Evolutionary conservation across 92 coral and sea anemone species (phyloP), one percentile per base, ranked within the genome.

Genomic region (Desmophyllum pertusum): DNA sequence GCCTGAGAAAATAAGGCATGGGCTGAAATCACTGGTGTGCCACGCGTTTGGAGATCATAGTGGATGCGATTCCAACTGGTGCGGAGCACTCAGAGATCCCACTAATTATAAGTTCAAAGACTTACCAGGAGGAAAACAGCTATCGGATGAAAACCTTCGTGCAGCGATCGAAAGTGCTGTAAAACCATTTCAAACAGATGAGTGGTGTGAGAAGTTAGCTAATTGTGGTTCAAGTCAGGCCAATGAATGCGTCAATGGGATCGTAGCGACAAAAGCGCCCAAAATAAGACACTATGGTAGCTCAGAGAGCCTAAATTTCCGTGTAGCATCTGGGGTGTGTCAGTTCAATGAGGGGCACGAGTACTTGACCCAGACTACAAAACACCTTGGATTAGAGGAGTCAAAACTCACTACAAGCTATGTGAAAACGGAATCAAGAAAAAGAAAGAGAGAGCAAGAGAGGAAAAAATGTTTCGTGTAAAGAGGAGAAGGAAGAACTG

Each of bases 311-410:
- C 45, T 68, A 3, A 65, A 88, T 52, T 84, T 84, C 23, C 42
- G 86, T 7, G 86, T 89, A 25, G 91, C 89, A 2, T 85, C 87
- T 40, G 74, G 79, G 27, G 92, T 84, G 25, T 53, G 73, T 21
- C 89, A 88, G 39, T 70, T 69, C 45, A 83, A 88, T 33, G 81
- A 83, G 36, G 79, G 92, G 8, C 51, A 74, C 18, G 13, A 48
- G 33, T 87, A 87, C 75, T 76, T 87, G 62, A 50, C 65, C 42
- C 40, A 50, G 55, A 50, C 55, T 13, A 10, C 69, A 13, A 68
- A 52, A 23, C 27, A n/a, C 29, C 45, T 48, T 21, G 7, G 27
- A 21, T 37, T 41, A 45, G 73, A 29, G 25, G 38, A 61, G 38
- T 63, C 69, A 1, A 63, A 63, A 30, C 69, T 63, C 69, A 63